Percentiles rank a stretch among this genome's conserved stretches.
These are phyloP conservation scores for Athalia cordata DNA, from an alignment of 2,888 invertebrate genomes.

Conservation along the genomic window DNA sequence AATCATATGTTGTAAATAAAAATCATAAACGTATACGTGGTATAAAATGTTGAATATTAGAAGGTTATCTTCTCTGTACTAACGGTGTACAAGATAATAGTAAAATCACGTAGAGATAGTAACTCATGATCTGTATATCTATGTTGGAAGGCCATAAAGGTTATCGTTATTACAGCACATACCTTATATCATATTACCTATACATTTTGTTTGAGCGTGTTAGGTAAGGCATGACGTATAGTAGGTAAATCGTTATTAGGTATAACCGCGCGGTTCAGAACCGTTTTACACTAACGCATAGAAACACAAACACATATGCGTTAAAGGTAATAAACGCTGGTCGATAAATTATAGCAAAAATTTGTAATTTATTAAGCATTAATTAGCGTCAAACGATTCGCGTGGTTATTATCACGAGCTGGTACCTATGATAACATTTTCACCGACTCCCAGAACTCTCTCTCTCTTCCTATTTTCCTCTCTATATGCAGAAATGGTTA, in stretches of 20 bases:
- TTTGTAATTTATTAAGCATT: too few relatives aligned
- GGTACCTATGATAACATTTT: neutral
- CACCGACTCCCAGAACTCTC: neutral
- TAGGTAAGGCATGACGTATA: too few relatives aligned
- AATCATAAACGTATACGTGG: too few relatives aligned
- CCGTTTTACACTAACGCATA: neutral
- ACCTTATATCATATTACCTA: slow-evolving; percentile 42
- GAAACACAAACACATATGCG: neutral
- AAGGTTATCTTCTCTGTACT: neutral
- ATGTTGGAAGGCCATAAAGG: slow-evolving; percentile 64
- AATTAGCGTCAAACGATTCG: neutral
- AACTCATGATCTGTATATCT: slow-evolving; percentile 58
- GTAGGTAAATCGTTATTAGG: neutral
- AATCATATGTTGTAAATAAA: too few relatives aligned
- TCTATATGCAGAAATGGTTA: neutral
- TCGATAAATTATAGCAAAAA: too few relatives aligned
- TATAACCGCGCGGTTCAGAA: slow-evolving; percentile 25
- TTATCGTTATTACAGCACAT: slow-evolving; percentile 66
- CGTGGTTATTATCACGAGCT: neutral
- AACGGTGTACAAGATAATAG: neutral
- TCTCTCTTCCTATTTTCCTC: neutral
- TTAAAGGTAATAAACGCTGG: too few relatives aligned
- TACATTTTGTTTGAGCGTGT: slow-evolving; percentile 32
- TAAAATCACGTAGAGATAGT: slow-evolving; percentile 57
- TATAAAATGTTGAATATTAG: neutral